A percentile compares a stretch with the other conserved stretches of the same genome.
Conservation (phyloP, 1,140 invertebrate species). For the Argopecten irradians region DNA sequence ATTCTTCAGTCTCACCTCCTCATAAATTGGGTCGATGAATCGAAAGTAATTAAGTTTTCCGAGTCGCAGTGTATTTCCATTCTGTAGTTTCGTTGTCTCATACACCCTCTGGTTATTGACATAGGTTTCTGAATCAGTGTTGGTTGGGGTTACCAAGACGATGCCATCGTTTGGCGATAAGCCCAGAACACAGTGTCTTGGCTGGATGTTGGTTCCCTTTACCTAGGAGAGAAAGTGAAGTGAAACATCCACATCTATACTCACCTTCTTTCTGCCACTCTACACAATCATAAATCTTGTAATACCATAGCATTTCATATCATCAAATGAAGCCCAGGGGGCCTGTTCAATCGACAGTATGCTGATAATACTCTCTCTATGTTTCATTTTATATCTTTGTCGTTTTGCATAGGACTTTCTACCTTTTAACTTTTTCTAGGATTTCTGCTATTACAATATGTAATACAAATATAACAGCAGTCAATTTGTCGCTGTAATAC, state of each 20-base stretch:
- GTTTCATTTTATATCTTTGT: too few species aligned
- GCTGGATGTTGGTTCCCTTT: slow-evolving; percentile 82
- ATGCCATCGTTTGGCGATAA: slow-evolving; percentile 90
- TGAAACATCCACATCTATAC: neutral
- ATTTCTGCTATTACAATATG: too few species aligned
- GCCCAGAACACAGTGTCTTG: slow-evolving; percentile 92
- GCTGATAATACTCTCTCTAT: too few species aligned
- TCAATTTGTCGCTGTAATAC: too few species aligned
- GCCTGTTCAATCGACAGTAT: too few species aligned
- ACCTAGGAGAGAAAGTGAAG: slow-evolving; percentile 61
- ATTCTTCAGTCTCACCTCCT: slow-evolving; percentile 82
- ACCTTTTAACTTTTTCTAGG: too few species aligned
- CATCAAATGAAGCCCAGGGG: too few species aligned
- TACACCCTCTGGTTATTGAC: slow-evolving; percentile 94
- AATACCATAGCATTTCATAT: too few species aligned
- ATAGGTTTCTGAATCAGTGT: slow-evolving; percentile 93
- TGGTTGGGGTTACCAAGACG: slow-evolving; percentile 92
- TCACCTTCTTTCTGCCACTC: too few species aligned
- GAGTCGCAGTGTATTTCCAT: slow-evolving; percentile 78
- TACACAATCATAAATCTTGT: too few species aligned
- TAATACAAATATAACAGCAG: too few species aligned
- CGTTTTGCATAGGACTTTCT: too few species aligned
- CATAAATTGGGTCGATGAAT: slow-evolving; percentile 93
- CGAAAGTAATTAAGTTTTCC: slow-evolving; percentile 92
- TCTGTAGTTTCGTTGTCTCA: slow-evolving; percentile 93